Percentiles rank a stretch among this genome's conserved stretches.
Evolutionary conservation across 2,113 vertebrate genomes (phyloP).

Genomic region (Bombycilla garrulus): DNA sequence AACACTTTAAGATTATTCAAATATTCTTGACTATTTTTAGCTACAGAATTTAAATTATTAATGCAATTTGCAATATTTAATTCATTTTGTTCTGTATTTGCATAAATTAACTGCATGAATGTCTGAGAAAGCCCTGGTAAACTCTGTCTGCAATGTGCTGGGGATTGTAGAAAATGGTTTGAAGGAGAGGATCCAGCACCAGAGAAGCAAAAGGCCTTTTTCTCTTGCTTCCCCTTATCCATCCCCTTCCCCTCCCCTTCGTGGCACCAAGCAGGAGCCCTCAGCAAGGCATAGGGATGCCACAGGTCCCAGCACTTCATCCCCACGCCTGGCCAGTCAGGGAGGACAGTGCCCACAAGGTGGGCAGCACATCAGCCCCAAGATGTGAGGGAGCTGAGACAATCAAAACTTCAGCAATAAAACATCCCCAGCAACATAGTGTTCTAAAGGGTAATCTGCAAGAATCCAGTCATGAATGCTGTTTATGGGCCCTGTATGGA

Average conservation of each 20-base stretch:
- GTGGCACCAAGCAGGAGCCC: accelerated
- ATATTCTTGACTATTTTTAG: conserved; percentile 44
- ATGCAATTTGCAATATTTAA: conserved; percentile 48
- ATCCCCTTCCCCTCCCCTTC: neutral
- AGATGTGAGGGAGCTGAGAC: neutral
- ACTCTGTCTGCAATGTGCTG: neutral
- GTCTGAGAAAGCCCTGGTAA: neutral
- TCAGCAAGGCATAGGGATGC: neutral
- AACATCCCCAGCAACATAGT: neutral
- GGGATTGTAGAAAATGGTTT: neutral
- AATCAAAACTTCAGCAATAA: neutral
- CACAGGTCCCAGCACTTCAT: accelerated
- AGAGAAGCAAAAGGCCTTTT: neutral
- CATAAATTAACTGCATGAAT: conserved; percentile 13
- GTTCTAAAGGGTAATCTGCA: neutral
- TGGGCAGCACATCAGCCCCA: neutral
- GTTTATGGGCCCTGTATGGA: neutral
- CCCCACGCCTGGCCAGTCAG: neutral
- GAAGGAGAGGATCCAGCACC: neutral
- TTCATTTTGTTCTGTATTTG: conserved; percentile 21
- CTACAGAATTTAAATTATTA: conserved; percentile 26
- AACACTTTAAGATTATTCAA: neutral
- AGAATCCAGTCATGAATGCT: accelerated
- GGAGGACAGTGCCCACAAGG: accelerated
- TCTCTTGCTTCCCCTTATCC: neutral